These are phyloP conservation scores for Andrena hattorfiana DNA, from an alignment of 2,888 invertebrate genomes.

Conservation along the genomic window DNA sequence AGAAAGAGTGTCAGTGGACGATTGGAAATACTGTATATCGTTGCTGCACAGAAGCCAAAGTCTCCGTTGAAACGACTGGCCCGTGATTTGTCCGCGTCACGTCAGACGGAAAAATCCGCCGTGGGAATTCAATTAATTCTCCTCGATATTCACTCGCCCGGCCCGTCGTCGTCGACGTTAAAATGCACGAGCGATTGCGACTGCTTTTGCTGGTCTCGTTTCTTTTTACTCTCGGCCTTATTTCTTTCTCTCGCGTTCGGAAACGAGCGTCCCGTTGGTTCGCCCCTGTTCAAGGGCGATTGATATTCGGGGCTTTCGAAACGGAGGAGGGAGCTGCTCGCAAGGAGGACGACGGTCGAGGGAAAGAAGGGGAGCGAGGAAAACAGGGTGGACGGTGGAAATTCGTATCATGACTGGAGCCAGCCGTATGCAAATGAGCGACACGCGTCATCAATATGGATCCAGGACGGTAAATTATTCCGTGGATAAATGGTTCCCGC, in stretches of 20 bases:
- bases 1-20: neutral
- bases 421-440: conserved; percentile 71
- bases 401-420: conserved; percentile 32
- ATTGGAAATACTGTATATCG: conserved; percentile 15
- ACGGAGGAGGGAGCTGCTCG: neutral
- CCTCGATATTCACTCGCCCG: conserved; percentile 57
- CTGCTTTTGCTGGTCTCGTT: conserved; percentile 24
- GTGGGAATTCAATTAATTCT: conserved; percentile 71
- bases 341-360: neutral
- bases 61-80: conserved; percentile 17
- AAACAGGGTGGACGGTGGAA: conserved; percentile 25
- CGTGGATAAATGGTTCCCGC: conserved; percentile 43
- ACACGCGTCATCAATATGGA: conserved; percentile 76
- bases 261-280: conserved; percentile 36
- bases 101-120: conserved; percentile 55
- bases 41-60: conserved; percentile 14
- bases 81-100: conserved; percentile 48
- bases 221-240: neutral
- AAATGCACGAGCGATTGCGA: conserved; percentile 58
- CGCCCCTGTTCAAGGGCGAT: conserved; percentile 48
- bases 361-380: neutral
- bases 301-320: conserved; percentile 58
- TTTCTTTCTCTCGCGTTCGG: conserved; percentile 15
- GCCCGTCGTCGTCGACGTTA: conserved; percentile 43
- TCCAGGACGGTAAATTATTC: conserved; percentile 74